Evolutionary conservation across 2,888 invertebrate genomes (phyloP), one percentile per base, ranked within the genome.

Genomic region (Imbricaverruca yamaguchii): DNA sequence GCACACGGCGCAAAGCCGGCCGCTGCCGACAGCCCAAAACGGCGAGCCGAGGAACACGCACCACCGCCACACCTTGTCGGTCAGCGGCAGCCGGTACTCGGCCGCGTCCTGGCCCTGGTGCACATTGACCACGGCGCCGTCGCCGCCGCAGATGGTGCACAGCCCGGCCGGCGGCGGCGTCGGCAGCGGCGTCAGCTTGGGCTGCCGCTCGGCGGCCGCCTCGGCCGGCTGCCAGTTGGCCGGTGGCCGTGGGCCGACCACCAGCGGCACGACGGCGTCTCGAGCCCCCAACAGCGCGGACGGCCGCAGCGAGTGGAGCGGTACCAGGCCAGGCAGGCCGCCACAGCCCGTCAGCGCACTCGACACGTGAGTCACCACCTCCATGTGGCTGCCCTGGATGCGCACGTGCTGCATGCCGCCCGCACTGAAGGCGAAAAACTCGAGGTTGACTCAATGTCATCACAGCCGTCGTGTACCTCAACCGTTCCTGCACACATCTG

Each of bases 11-110:
- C 74, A 74, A 1, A 74, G 74, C 18, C 74, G 6, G 15, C 74
- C 74, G 53, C 53, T 13, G 18, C 74, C 74, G 74, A 18, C 74
- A 53, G 74, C 18, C 74, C 74, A 74, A 53, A 74, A 74, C 74
- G 74, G 74, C 74, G 74, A 74, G 53, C 74, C 74, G 18, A 74
- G 53, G 53, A 74, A 74, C 74, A 53, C 74, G 53, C 74, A 74
- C 74, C 74, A 74, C 15, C 74, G 39, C 74, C 74, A 74, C 74
- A 74, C 74, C 74, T 74, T 74, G 53, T 74, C 74, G 18, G 74
- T 21, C 74, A 74, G 74, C 53, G 74, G 74, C 74, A 74, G 53
- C 7, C 74, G 74, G 53, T 25, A 13, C 15, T 18, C 53, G 74
- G 74, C 11, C 15, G 39, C 18, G 21, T 18, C 18, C 53, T 74